Percentiles rank a stretch among this genome's conserved stretches.
Evolutionary conservation across 2,888 invertebrate genomes (phyloP).

Genomic region (Zeuzera pyrina): DNA sequence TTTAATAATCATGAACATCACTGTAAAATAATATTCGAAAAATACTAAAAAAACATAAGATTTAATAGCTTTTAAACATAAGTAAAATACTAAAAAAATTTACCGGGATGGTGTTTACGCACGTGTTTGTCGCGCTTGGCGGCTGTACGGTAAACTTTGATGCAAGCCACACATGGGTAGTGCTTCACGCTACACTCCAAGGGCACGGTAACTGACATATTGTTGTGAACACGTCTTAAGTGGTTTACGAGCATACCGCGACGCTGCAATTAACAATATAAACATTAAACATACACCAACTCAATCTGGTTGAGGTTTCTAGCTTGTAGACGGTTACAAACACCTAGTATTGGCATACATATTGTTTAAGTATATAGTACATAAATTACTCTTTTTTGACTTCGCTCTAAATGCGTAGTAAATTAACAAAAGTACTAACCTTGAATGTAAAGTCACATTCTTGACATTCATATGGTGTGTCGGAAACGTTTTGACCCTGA

Average conservation of each 20-base stretch:
- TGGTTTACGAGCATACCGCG: constrained; percentile 91
- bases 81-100: neutral
- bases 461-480: constrained; percentile 32
- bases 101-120: constrained; percentile 86
- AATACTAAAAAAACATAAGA: too few relatives aligned
- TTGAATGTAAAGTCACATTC: constrained; percentile 41
- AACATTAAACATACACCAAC: too few relatives aligned
- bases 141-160: constrained; percentile 87
- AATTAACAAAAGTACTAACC: constrained; percentile 51
- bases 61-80: too few relatives aligned
- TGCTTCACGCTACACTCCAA: constrained; percentile 83
- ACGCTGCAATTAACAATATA: too few relatives aligned
- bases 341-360: too few relatives aligned
- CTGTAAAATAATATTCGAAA: too few relatives aligned
- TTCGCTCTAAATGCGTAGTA: too few relatives aligned
- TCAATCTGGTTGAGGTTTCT: too few relatives aligned
- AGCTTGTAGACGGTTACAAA: too few relatives aligned
- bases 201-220: constrained; percentile 76
- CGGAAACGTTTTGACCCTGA: constrained; percentile 10
- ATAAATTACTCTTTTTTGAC: too few relatives aligned
- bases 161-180: constrained; percentile 89
- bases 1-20: too few relatives aligned
- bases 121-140: constrained; percentile 89
- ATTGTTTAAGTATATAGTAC: too few relatives aligned
- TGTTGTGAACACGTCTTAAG: constrained; percentile 82